Evolutionary conservation across 2,888 invertebrate species (phyloP), one percentile per base, ranked within the genome.

Genomic region (Magallana nippona): DNA sequence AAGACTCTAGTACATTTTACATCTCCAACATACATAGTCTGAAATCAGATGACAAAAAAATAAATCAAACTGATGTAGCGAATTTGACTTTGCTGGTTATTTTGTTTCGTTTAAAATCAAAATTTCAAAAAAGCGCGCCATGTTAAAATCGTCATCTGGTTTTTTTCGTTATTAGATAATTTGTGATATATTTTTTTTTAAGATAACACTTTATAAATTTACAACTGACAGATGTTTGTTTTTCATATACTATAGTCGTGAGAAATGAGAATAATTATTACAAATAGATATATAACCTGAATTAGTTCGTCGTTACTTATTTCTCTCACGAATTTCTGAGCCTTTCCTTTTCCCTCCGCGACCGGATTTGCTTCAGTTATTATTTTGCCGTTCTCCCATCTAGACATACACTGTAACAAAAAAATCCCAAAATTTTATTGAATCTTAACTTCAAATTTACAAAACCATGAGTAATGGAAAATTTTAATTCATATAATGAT

Each of bases 291-390:
- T 22, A 58, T n/a, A 55, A 90, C 90, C 89, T 89, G 89, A 3
- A 90, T 87, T 8, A 90, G 83, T 86, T 90, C 90, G 27, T 87
- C 90, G 81, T 88, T 87, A 13, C 89, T 81, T 55, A 86, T 83
- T 80, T 90, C 89, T 84, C 90, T 81, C 22, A 86, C 85, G 32
- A 89, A 89, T 77, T 81, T 87, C 79, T 89, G 89, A 71, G 87
- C 83, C 79, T 90, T 90, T 58, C 88, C 88, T 84, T 89, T 89
- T 5, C 87, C 89, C n/a, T 89, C 89, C 15, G 87, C 89, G 0
- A 85, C 83, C 1, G 90, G 90, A 17, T 57, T 87, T 1, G 89
- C 89, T n/a, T 88, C 88, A 1, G 89, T 89, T 22, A 87, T 89
- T 10, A 90, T 84, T 63, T 88, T 88, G 60, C 87, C 86, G 79